Conservation (phyloP, 1,140 invertebrate species). For the Brachionus koreanus region DNA sequence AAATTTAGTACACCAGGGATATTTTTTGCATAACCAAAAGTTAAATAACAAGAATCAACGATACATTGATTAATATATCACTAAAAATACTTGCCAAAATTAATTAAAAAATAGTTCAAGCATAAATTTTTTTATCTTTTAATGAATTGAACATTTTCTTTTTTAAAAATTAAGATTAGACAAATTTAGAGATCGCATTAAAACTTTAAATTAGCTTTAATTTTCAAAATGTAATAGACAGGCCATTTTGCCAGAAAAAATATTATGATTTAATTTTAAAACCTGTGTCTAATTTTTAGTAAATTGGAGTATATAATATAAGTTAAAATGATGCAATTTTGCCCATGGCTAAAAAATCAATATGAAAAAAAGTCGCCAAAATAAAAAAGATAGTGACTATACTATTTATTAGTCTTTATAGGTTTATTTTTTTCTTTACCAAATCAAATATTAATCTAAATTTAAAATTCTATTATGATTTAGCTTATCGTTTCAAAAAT, state of each 20-base stretch:
- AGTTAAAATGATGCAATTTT: background rate
- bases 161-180: background rate
- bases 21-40: too few species aligned
- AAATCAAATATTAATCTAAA: constrained; percentile 1
- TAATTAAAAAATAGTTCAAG: background rate
- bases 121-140: background rate
- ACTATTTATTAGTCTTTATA: background rate
- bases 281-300: background rate
- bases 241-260: background rate
- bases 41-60: too few species aligned
- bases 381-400: background rate
- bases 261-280: background rate
- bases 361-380: background rate
- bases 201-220: background rate
- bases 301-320: background rate
- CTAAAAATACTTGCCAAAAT: too few species aligned
- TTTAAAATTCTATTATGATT: background rate
- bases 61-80: too few species aligned
- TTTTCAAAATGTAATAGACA: background rate
- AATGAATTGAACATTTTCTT: background rate
- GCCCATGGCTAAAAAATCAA: background rate
- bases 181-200: background rate
- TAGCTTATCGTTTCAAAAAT: background rate
- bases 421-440: background rate
- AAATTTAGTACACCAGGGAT: too few species aligned